A percentile compares a stretch with the other conserved stretches of the same genome.
Conservation (phyloP, 2,888 invertebrate genomes). For the Caenorhabditis drosophilae region DNA sequence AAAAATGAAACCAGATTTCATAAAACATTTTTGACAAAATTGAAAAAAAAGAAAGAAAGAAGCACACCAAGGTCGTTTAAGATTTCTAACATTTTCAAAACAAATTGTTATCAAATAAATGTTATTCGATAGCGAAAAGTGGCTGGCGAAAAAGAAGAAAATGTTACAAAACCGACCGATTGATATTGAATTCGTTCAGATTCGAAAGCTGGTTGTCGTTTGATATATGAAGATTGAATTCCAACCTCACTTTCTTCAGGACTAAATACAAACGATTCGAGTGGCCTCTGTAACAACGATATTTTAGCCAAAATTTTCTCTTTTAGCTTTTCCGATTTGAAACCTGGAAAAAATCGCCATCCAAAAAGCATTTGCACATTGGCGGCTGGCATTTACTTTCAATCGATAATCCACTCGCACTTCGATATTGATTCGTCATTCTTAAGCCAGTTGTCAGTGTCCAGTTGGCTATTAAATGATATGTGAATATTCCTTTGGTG, state of each 20-base stretch:
- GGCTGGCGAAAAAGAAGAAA: too few relatives aligned
- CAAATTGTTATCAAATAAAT: too few relatives aligned
- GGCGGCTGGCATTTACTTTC: constrained; percentile 59
- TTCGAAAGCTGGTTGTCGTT: constrained; percentile 56
- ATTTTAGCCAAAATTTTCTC: background rate
- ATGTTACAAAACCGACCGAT: too few relatives aligned
- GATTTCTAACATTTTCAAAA: too few relatives aligned
- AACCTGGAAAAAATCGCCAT: constrained; percentile 58
- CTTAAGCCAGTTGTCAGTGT: constrained; percentile 53
- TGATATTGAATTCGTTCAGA: constrained; percentile 47
- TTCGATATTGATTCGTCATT: constrained; percentile 49
- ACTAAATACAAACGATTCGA: constrained; percentile 47
- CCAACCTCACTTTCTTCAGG: constrained; percentile 20
- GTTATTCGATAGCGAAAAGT: too few relatives aligned
- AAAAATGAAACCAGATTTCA: too few relatives aligned
- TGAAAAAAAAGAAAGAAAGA: too few relatives aligned
- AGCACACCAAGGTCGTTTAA: too few relatives aligned
- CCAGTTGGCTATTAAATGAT: constrained; percentile 69
- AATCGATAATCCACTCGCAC: constrained; percentile 26
- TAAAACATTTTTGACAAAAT: too few relatives aligned
- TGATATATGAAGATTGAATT: constrained; percentile 48
- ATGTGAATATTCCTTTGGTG: constrained; percentile 49
- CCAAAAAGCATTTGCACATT: constrained; percentile 66
- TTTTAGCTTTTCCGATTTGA: background rate
- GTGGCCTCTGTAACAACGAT: constrained; percentile 42